Percentiles rank a stretch among this genome's conserved stretches.
phyloP scores from a whole-genome alignment of 2,888 invertebrate genomes.

The Hypena proboscidalis region DNA sequence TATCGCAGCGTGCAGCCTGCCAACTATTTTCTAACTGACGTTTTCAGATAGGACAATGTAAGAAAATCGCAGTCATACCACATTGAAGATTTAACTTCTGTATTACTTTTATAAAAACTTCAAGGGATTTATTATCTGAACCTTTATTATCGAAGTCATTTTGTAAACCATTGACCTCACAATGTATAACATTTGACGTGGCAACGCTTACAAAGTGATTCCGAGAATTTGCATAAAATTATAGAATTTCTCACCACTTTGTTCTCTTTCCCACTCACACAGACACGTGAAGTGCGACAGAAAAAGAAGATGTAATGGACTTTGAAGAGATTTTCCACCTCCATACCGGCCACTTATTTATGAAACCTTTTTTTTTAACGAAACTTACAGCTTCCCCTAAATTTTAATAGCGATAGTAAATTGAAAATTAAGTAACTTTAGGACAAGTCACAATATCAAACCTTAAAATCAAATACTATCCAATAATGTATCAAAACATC shows the following conservation, averaged over 20 bases:
- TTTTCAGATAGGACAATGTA: slow-evolving; percentile 30
- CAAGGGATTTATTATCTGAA: slow-evolving; percentile 28
- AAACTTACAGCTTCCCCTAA: slow-evolving; percentile 55
- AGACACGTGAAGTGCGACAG: slow-evolving; percentile 11
- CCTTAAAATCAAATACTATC: slow-evolving; percentile 57
- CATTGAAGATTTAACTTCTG: slow-evolving; percentile 37
- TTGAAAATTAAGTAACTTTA: slow-evolving; percentile 62
- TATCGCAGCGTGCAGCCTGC: slow-evolving; percentile 16
- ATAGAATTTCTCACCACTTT: slow-evolving; percentile 17
- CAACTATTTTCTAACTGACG: slow-evolving; percentile 26
- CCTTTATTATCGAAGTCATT: slow-evolving; percentile 13
- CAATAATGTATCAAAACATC: slow-evolving; percentile 61
- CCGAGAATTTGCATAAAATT: slow-evolving; percentile 18
- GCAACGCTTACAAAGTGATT: slow-evolving; percentile 12
- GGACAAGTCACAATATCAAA: slow-evolving; percentile 75
- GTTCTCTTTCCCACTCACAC: slow-evolving; percentile 14
- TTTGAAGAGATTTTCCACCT: slow-evolving; percentile 18
- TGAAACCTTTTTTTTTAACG: slow-evolving; percentile 40
- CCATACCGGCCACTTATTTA: slow-evolving; percentile 36
- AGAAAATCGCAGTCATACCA: slow-evolving; percentile 38
- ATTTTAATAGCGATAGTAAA: slow-evolving; percentile 62
- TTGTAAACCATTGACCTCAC: slow-evolving; percentile 6
- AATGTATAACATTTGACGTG: slow-evolving; percentile 24
- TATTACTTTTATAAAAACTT: slow-evolving; percentile 48
- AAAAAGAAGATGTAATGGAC: slow-evolving; percentile 16